Percentiles rank a stretch among this genome's conserved stretches.
These are phyloP conservation scores for Typhlichthys eigenmanni DNA, from an alignment of 2,797 vertebrate species.

Conservation along the genomic window DNA sequence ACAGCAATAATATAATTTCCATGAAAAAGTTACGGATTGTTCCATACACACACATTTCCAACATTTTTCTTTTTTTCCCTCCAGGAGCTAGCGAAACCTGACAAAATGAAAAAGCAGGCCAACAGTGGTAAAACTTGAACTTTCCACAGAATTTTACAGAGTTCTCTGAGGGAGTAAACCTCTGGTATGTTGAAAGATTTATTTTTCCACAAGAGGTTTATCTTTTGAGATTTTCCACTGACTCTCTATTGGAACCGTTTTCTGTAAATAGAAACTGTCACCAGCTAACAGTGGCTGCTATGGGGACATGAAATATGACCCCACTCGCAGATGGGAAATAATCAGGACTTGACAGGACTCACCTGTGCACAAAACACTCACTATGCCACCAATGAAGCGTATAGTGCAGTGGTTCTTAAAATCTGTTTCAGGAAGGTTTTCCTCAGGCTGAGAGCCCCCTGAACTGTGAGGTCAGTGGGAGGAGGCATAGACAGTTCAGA, in stretches of 20 bases:
- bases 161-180: conserved; percentile 6
- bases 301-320: conserved; percentile 62
- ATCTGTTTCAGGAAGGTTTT: conserved; percentile 35
- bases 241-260: conserved; percentile 57
- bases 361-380: conserved; percentile 40
- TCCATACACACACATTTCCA: conserved; percentile 1
- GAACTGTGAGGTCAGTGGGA: conserved; percentile 59
- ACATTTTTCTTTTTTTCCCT: conserved; percentile 5
- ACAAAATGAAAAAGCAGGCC: conserved; percentile 19
- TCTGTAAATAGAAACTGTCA: conserved; percentile 68
- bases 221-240: conserved; percentile 57
- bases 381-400: conserved; percentile 16
- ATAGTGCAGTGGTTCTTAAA: conserved; percentile 9
- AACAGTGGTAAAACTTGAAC: conserved; percentile 26
- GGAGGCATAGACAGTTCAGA: conserved; percentile 56
- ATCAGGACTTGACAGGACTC: conserved; percentile 51
- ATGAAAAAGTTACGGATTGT: too few relatives aligned
- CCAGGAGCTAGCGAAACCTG: conserved; percentile 13
- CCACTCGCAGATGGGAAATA: conserved; percentile 46
- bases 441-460: conserved; percentile 43
- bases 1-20: too few relatives aligned
- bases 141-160: conserved; percentile 11
- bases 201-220: conserved; percentile 47
- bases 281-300: conserved; percentile 44
- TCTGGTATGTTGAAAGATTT: conserved; percentile 13